These are phyloP conservation scores for Enteromius treurensis DNA, from an alignment of 2,797 vertebrate genomes.

Conservation along the genomic window DNA sequence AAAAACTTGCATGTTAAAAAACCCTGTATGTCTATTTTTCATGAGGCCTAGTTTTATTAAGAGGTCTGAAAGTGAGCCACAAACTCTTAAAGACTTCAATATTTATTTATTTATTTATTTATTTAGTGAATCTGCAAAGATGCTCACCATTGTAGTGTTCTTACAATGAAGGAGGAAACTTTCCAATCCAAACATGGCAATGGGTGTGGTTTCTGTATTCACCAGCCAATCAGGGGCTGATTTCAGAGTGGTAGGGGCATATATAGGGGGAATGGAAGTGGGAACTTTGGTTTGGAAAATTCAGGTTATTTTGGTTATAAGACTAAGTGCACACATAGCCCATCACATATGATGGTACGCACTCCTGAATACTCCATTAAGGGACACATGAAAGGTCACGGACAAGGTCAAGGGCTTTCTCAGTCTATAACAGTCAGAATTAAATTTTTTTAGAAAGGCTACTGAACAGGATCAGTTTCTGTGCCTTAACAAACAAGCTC, in stretches of 20 bases:
- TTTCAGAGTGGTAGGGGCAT: slow-evolving; percentile 78
- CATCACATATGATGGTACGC: slow-evolving; percentile 37
- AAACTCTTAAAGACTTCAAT: neutral
- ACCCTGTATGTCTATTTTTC: neutral
- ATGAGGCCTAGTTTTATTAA: neutral
- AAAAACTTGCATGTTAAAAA: neutral
- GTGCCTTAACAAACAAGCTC: slow-evolving; percentile 51
- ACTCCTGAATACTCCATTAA: slow-evolving; percentile 51
- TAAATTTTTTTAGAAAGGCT: neutral
- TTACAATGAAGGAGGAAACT: slow-evolving; percentile 71
- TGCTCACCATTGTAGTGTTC: slow-evolving; percentile 90
- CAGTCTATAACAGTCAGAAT: slow-evolving; percentile 6
- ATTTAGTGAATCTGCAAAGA: slow-evolving; percentile 51
- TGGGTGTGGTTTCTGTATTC: slow-evolving; percentile 79
- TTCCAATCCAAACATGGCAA: slow-evolving; percentile 81
- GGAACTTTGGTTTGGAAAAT: slow-evolving; percentile 58
- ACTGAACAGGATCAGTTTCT: slow-evolving; percentile 48
- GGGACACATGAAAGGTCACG: neutral
- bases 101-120: neutral
- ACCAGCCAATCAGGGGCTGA: slow-evolving; percentile 84
- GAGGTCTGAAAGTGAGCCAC: neutral
- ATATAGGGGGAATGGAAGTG: slow-evolving; percentile 55
- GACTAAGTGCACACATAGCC: slow-evolving; percentile 45
- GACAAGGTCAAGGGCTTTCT: slow-evolving; percentile 12
- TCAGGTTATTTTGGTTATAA: slow-evolving; percentile 65